phyloP scores from a whole-genome alignment of 2,113 vertebrate genomes.

The Chiloscyllium plagiosum region DNA sequence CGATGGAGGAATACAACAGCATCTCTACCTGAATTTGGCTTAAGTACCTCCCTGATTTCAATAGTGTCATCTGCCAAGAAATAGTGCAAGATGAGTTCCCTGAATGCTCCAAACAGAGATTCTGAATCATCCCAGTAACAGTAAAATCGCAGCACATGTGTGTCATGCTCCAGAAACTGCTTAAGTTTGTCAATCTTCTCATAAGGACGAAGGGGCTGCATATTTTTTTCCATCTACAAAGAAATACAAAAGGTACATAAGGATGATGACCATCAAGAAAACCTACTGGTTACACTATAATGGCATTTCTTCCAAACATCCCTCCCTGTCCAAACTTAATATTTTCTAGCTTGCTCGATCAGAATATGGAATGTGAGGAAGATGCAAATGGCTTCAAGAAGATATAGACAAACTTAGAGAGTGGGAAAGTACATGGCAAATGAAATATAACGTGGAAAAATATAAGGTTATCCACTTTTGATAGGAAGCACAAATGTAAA shows the following conservation, averaged over 20 bases:
- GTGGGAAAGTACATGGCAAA: too few species aligned
- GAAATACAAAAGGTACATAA: constrained; percentile 27
- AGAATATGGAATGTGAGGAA: too few species aligned
- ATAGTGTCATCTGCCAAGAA: constrained; percentile 82
- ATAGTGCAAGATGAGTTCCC: constrained; percentile 74
- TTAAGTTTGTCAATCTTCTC: constrained; percentile 65
- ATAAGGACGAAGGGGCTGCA: constrained; percentile 69
- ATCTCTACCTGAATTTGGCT: constrained; percentile 67
- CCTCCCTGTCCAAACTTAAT: neutral
- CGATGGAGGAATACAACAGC: constrained; percentile 66
- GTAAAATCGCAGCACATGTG: constrained; percentile 75
- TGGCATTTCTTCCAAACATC: neutral
- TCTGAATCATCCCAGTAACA: constrained; percentile 76
- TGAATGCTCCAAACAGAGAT: constrained; percentile 52
- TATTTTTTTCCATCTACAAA: constrained; percentile 55
- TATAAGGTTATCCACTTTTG: too few species aligned
- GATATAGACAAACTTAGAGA: too few species aligned
- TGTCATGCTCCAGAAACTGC: constrained; percentile 75
- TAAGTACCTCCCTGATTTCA: constrained; percentile 68
- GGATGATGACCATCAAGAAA: neutral
- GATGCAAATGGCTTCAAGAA: too few species aligned
- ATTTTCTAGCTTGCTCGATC: too few species aligned
- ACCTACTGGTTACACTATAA: neutral
- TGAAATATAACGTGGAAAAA: too few species aligned
- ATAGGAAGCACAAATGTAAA: too few species aligned